phyloP scores from a whole-genome alignment of 2,113 vertebrate species.

The Bufo gargarizans region DNA sequence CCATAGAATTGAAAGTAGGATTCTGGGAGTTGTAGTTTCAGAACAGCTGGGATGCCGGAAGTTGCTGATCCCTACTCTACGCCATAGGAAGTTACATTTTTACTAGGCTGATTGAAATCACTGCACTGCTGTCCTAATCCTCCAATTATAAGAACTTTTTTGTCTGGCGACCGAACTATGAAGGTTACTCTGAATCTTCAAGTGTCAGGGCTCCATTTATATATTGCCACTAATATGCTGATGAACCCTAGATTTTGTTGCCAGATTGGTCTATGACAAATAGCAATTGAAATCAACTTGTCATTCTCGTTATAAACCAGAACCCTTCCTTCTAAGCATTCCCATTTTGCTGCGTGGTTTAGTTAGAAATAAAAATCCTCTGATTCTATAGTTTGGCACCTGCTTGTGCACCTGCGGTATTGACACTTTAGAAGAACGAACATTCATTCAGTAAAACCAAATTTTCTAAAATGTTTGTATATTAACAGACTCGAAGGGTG shows the following conservation, averaged over 20 bases:
- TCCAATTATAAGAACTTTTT: too few relatives aligned
- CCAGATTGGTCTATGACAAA: neutral
- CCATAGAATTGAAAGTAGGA: too few relatives aligned
- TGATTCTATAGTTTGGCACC: neutral
- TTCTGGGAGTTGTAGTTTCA: too few relatives aligned
- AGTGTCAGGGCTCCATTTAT: neutral
- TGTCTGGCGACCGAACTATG: neutral
- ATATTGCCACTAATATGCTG: neutral
- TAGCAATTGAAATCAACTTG: neutral
- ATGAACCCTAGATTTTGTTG: neutral
- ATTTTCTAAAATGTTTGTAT: neutral
- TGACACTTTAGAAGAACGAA: neutral
- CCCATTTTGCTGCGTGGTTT: neutral
- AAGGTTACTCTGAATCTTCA: neutral
- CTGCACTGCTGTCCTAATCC: neutral
- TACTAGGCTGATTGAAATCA: neutral
- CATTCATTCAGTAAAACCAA: neutral
- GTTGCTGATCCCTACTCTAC: too few relatives aligned
- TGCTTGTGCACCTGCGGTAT: neutral
- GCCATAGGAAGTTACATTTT: too few relatives aligned
- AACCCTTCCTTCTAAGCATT: neutral
- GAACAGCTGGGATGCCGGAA: too few relatives aligned
- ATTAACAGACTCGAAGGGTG: neutral
- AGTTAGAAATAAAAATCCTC: neutral
- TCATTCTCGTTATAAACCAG: neutral